phyloP scores from a whole-genome alignment of 1,140 invertebrate genomes.

The Homalodisca vitripennis region DNA sequence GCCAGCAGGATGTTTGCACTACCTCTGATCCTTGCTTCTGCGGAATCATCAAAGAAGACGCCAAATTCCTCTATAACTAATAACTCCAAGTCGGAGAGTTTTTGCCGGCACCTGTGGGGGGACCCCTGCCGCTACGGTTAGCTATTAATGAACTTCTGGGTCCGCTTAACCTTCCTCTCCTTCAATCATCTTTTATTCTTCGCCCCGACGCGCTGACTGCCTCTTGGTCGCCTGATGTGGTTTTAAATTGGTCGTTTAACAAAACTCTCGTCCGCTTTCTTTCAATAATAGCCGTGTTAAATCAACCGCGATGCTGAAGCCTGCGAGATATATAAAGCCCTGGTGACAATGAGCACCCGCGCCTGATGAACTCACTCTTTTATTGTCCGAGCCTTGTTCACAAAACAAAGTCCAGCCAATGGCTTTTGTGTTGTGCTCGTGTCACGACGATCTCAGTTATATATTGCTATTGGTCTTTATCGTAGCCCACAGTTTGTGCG shows the following conservation, averaged over 20 bases:
- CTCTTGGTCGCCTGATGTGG: neutral
- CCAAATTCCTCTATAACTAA: slow-evolving; percentile 23
- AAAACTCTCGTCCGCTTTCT: slow-evolving; percentile 20
- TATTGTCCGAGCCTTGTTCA: too few relatives aligned
- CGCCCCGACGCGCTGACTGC: slow-evolving; percentile 12
- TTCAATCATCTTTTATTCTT: slow-evolving; percentile 22
- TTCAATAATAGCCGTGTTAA: slow-evolving; percentile 19
- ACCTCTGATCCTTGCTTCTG: neutral
- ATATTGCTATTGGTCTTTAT: too few relatives aligned
- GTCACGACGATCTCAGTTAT: too few relatives aligned
- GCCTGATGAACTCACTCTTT: too few relatives aligned
- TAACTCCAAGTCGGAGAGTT: neutral
- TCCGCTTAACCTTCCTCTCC: slow-evolving; percentile 11
- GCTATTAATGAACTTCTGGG: slow-evolving; percentile 24
- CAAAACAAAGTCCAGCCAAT: too few relatives aligned
- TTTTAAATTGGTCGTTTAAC: slow-evolving; percentile 25
- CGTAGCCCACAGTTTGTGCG: too few relatives aligned
- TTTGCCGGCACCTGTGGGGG: slow-evolving; percentile 3
- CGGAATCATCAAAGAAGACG: slow-evolving; percentile 21
- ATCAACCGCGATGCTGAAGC: neutral
- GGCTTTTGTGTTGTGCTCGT: too few relatives aligned
- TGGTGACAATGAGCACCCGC: too few relatives aligned
- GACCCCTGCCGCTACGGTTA: slow-evolving; percentile 2
- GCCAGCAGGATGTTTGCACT: slow-evolving; percentile 20
- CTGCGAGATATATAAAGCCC: neutral